Evolutionary conservation across 2,113 vertebrate species (phyloP).

Genomic region (Oreochromis niloticus): DNA sequence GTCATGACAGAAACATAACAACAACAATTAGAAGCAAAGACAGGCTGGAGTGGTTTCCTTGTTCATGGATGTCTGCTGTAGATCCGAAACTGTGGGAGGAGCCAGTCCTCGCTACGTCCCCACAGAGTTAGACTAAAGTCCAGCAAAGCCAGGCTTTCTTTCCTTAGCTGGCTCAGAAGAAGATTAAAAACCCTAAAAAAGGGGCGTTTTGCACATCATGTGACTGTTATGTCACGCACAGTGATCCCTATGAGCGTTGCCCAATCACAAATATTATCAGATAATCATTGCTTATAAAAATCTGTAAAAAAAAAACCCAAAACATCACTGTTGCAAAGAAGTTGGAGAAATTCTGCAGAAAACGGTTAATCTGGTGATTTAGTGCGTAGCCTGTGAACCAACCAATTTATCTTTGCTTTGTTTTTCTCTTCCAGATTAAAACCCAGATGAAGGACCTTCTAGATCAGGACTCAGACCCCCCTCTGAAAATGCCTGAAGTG

Average conservation of each 20-base stretch:
- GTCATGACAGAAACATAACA: background rate
- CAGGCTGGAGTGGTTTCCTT: background rate
- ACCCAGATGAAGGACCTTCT: background rate
- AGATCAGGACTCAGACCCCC: background rate
- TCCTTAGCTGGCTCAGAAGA: background rate
- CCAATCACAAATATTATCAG: background rate
- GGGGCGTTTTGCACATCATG: background rate
- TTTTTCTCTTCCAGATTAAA: background rate
- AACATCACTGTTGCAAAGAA: background rate
- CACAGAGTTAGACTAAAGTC: background rate
- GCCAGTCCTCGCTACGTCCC: background rate
- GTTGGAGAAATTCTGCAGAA: background rate
- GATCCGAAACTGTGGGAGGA: background rate
- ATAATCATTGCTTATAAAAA: background rate
- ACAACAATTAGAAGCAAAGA: background rate
- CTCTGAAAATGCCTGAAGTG: background rate
- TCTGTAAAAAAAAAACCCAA: background rate
- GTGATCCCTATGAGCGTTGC: background rate
- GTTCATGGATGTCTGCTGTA: background rate
- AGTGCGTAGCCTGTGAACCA: background rate
- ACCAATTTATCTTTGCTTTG: background rate
- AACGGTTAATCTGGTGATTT: background rate
- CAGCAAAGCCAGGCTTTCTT: background rate
- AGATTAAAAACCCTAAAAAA: background rate
- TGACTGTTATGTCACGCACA: background rate